Evolutionary conservation across 2,797 vertebrate species (phyloP).

Genomic region (Esox masquinongy): DNA sequence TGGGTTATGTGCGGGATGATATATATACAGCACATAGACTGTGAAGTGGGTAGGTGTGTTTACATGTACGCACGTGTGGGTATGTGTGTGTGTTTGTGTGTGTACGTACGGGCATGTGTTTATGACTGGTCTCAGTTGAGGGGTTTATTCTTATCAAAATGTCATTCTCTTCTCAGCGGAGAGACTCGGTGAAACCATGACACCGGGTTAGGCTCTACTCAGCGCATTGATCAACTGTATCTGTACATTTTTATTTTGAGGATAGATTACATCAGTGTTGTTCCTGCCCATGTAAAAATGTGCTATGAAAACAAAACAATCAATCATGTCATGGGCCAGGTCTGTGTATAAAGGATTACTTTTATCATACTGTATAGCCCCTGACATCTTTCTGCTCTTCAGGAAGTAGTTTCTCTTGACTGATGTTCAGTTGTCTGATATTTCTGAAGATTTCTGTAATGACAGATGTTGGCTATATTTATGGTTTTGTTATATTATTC

Average conservation of each 20-base stretch:
- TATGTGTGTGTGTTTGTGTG: not conserved
- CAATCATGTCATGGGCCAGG: constrained; percentile 30
- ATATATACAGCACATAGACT: not conserved
- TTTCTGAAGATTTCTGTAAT: constrained; percentile 76
- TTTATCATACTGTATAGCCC: constrained; percentile 32
- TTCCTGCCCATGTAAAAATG: constrained; percentile 60
- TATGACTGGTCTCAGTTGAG: too few relatives aligned
- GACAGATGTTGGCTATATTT: constrained; percentile 65
- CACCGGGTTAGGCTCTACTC: not conserved
- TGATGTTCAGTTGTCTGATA: constrained; percentile 80
- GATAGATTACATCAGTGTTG: constrained; percentile 28
- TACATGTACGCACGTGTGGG: not conserved
- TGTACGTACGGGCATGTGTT: too few relatives aligned
- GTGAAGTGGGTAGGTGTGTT: not conserved
- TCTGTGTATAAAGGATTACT: constrained; percentile 55
- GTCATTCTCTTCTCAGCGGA: constrained; percentile 16
- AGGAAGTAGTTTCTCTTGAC: constrained; percentile 74
- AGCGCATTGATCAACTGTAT: not conserved
- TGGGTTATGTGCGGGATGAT: constrained; percentile 1
- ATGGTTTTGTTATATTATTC: constrained; percentile 57
- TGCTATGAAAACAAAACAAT: constrained; percentile 58
- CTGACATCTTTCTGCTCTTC: constrained; percentile 67
- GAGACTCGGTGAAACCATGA: too few relatives aligned
- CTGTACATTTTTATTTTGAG: constrained; percentile 29
- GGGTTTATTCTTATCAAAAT: constrained; percentile 15